Base-by-base conservation (phyloP, 1,140 invertebrate genomes). In the Ips typographus region DNA sequence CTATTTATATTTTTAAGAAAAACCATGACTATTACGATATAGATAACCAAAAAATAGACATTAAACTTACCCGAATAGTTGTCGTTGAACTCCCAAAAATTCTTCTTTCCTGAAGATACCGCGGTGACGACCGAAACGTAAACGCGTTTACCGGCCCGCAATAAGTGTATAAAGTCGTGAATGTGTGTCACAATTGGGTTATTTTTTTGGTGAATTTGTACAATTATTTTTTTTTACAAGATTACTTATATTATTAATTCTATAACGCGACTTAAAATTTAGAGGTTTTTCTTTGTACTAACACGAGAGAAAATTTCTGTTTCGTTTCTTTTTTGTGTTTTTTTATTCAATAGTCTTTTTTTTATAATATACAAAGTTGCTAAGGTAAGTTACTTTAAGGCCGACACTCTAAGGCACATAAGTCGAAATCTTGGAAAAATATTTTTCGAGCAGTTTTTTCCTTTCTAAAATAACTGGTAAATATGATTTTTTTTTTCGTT, bases 341-440 rank as follows among this genome's bases (percentile, higher is more conserved):
- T 74, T 76, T 74, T 67, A 62, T 44, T 73, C 62, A 63, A 56
- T 56, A 73, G 71, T 65, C 74, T 71, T 73, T 78, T 76, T 72
- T 73, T 76, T 76, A 74, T 75, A 78, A 77, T 78, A 78, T 78
- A 78, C 76, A 78, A 78, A 77, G 76, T 76, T 77, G 42, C 59
- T 78, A 72, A 77, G 76, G 72, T 78, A 78, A 72, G 75, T 72
- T 76, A 65, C 62, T 74, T 75, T 79, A 79, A 79, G 78, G 78
- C 78, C 78, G 78, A 79, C 77, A 71, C 73, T 71, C 73, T 79
- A 79, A 79, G 78, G 78, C 78, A 79, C 78, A 76, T 72, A 67
- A 75, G 78, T 79, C 78, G 73, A 73, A 63, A 73, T 74, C 74
- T 77, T 76, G 75, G 74, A 79, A 78, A 79, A 77, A 76, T 76